phyloP scores from a whole-genome alignment of 2,888 invertebrate species.

The Amphimallon solstitiale region DNA sequence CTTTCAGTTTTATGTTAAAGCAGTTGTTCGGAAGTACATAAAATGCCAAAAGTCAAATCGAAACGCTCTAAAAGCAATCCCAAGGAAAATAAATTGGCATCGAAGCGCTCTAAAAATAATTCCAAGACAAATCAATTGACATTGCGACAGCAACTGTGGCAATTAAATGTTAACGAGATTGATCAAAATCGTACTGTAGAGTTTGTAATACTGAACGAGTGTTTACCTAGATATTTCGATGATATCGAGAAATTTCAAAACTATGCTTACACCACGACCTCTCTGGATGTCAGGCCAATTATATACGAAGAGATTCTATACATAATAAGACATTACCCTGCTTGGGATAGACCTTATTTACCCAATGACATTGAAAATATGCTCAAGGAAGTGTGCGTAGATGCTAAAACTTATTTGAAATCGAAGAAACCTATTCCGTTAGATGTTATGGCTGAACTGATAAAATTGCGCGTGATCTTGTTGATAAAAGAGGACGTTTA shows the following conservation, averaged over 20 bases:
- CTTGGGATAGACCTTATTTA: constrained; percentile 36
- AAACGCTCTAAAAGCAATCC: background rate
- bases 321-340: constrained; percentile 38
- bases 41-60: constrained; percentile 16
- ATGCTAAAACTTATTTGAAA: constrained; percentile 29
- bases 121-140: constrained; percentile 7
- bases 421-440: constrained; percentile 31
- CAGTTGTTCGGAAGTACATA: too few species aligned
- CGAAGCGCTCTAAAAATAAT: background rate
- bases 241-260: constrained; percentile 30
- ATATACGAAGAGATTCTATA: constrained; percentile 39
- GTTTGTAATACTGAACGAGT: constrained; percentile 30
- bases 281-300: constrained; percentile 19
- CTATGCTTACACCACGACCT: constrained; percentile 8
- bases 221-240: constrained; percentile 27
- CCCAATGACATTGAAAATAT: constrained; percentile 14
- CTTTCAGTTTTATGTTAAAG: background rate
- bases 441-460: constrained; percentile 31
- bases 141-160: constrained; percentile 3
- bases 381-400: constrained; percentile 22
- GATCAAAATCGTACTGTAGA: constrained; percentile 10
- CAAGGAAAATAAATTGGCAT: constrained; percentile 14
- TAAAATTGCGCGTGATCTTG: constrained; percentile 32
- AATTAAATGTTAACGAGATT: constrained; percentile 25
- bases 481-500: constrained; percentile 33